Evolutionary conservation across 2,888 invertebrate genomes (phyloP), one percentile per base, ranked within the genome.

Genomic region (Macaria liturata): DNA sequence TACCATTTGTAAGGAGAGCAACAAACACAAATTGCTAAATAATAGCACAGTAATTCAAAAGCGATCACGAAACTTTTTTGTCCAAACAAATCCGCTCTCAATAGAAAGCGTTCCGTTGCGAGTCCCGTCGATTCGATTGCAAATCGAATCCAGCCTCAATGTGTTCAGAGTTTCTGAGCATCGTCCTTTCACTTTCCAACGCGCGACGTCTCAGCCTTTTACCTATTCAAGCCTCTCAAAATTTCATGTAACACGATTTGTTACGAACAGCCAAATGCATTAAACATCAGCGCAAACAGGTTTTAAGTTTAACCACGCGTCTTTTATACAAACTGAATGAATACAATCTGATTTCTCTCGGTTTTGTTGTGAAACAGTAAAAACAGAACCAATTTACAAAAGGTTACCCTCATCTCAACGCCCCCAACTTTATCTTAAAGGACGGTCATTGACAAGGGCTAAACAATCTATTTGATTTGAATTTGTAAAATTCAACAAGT

Each of bases 111-210:
- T 72, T 74, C 66, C 61, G 66, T 59, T 73, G 20, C 69, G 71
- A 76, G 70, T 72, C 71, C 62, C 72, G 64, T 65, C 62, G 62
- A 53, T 57, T 60, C 54, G 51, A 66, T 70, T 69, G 68, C 61
- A 69, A 74, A 71, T 69, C 64, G 66, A 72, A 78, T 76, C 74
- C 65, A 73, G 78, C 72, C 76, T 62, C 61, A 59, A 61, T 68
- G 57, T 61, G 61, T 61, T 65, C 58, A 47, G 49, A 69, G 55
- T 57, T 60, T 65, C 57, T 54, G 47, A 69, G 52, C 59, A 50
- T 63, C 70, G 74, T 81, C 80, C 81, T 81, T 82, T 85, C 83
- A 83, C 81, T 84, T 84, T 80, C 76, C 65, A 75, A 78, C 66
- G 49, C 47, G 51, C 55, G 54, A 40, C 50, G 9, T 51, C 45